phyloP scores from a whole-genome alignment of 2,888 invertebrate species.

The Hirtodrosophila duncani region DNA sequence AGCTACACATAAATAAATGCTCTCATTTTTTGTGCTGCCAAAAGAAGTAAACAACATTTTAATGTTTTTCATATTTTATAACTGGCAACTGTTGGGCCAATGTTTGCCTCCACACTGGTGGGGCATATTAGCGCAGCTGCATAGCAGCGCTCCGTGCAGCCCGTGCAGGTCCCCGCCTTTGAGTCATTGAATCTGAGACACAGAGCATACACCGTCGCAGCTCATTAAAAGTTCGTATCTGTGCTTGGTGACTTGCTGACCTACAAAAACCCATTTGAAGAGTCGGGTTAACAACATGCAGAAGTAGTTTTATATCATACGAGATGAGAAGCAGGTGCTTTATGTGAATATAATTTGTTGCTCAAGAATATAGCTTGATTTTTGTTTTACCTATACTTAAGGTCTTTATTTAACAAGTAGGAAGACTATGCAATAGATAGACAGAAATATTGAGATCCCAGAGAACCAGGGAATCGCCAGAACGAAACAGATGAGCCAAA shows the following conservation, averaged over 20 bases:
- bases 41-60: conserved; percentile 67
- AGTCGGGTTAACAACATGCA: no score
- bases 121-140: background rate
- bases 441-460: no score
- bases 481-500: no score
- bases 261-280: conserved; percentile 1
- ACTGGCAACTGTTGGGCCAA: conserved; percentile 6
- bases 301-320: background rate
- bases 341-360: no score
- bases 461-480: no score
- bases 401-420: no score
- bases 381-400: no score
- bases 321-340: background rate
- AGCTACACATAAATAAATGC: conserved; percentile 49
- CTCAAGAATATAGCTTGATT: no score
- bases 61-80: conserved; percentile 67
- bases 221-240: conserved; percentile 60
- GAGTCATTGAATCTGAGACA: no score
- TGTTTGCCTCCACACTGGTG: background rate
- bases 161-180: background rate
- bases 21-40: conserved; percentile 12
- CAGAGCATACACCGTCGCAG: no score
- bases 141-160: background rate
- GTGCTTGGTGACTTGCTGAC: conserved; percentile 15
- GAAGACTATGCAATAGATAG: no score